Base-by-base conservation (phyloP, 2,113 vertebrate species). In the Grammomys surdaster region DNA sequence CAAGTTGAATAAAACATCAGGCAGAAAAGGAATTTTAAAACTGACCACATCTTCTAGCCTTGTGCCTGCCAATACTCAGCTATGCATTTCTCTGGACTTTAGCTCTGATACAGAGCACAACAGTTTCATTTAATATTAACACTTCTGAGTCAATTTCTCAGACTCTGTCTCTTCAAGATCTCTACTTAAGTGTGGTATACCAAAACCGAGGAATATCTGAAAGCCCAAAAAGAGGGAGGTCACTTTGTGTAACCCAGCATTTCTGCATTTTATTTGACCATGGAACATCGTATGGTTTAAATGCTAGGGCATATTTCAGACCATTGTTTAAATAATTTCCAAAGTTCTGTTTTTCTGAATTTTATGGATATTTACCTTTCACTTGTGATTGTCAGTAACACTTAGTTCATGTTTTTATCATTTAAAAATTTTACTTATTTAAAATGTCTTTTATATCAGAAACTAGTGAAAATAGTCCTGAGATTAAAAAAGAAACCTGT, bases 71-170 rank as follows among this genome's bases (percentile, higher is more conserved):
- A 48, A 90, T 94, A 48, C 10, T n/a, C 17, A 93, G n/a, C 16
- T 17, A 60, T 16, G 63, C 92, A 72, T 86, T 77, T 76, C 75
- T 91, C 51, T 76, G 90, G 77, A 65, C n/a, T 94, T 82, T 36
- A 85, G 43, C 87, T 94, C 28, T 94, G 24, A 36, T 31, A n/a
- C 28, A 60, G 88, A 93, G 92, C 89, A 92, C 56, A 88, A 87
- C 80, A 31, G 26, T 14, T 70, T 85, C 33, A 40, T 10, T 91
- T 65, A 40, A n/a, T 40, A 76, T 19, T n/a, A 48, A 51, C 51
- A 89, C 20, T 69, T 88, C 31, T 40, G 40, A 56, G 33, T 69
- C 75, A 91, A 63, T 17, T 84, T 90, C 56, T 81, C 51, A 28
- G 22, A 72, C 48, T 7, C 7, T 77, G 14, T 63, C 8, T 77